Conservation (phyloP, 2,797 vertebrate genomes). For the Cirrhinus molitorella region DNA sequence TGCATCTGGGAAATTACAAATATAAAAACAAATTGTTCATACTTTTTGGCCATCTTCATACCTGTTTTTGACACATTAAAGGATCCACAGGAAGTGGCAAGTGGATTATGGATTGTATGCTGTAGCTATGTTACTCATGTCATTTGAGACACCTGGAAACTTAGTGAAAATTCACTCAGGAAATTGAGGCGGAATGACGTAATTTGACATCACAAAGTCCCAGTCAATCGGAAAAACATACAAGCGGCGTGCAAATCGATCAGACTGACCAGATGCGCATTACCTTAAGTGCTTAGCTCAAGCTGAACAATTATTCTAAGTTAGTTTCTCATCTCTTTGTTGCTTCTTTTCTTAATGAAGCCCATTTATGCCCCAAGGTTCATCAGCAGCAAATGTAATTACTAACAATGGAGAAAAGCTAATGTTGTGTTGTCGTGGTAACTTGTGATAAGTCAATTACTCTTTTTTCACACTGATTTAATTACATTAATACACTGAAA, state of each 20-base stretch:
- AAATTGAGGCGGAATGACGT: neutral
- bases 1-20: neutral
- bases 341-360: neutral
- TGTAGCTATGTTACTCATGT: neutral
- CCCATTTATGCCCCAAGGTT: slow-evolving; percentile 7
- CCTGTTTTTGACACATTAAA: slow-evolving; percentile 16
- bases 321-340: slow-evolving; percentile 7
- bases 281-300: neutral
- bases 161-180: neutral
- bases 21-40: slow-evolving; percentile 9
- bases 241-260: neutral
- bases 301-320: neutral
- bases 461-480: slow-evolving; percentile 10
- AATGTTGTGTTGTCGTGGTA: slow-evolving; percentile 31
- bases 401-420: neutral
- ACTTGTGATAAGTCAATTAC: slow-evolving; percentile 32
- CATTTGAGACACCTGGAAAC: neutral
- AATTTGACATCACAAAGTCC: slow-evolving; percentile 6
- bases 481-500: neutral
- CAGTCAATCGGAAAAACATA: neutral
- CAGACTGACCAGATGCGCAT: slow-evolving; percentile 7
- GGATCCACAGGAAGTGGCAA: neutral
- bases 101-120: slow-evolving; percentile 41
- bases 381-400: slow-evolving; percentile 18
- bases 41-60: neutral